Evolutionary conservation across 2,113 vertebrate genomes (phyloP).

Genomic region (Ictalurus furcatus): DNA sequence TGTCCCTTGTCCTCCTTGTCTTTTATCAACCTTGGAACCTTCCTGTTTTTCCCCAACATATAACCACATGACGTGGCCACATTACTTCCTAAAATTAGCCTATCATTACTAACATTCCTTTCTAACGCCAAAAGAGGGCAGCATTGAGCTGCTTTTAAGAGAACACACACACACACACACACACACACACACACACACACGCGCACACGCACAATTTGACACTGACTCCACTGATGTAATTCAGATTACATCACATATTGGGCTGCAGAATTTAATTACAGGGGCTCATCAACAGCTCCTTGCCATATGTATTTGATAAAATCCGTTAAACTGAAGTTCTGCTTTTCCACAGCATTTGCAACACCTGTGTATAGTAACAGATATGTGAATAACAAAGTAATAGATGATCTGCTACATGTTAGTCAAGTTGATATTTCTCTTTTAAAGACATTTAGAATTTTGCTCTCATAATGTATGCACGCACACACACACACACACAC

Average conservation of each 20-base stretch:
- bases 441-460: too few relatives aligned
- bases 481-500: neutral
- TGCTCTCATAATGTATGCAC: neutral
- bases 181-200: neutral
- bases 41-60: neutral
- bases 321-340: neutral
- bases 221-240: slow-evolving; percentile 20
- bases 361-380: neutral
- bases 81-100: slow-evolving; percentile 9
- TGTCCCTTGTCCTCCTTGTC: neutral
- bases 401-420: neutral
- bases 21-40: neutral
- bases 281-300: neutral
- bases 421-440: neutral
- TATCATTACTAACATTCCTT: slow-evolving; percentile 22
- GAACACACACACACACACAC: neutral
- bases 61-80: neutral
- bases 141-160: slow-evolving; percentile 65
- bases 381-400: neutral
- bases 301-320: slow-evolving; percentile 8
- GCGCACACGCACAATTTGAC: neutral
- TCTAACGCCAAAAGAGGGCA: slow-evolving; percentile 75
- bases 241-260: neutral
- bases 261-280: slow-evolving; percentile 28
- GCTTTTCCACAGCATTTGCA: neutral